Evolutionary conservation across 2,113 vertebrate genomes (phyloP).

Genomic region (Benitochromis conjunctus): DNA sequence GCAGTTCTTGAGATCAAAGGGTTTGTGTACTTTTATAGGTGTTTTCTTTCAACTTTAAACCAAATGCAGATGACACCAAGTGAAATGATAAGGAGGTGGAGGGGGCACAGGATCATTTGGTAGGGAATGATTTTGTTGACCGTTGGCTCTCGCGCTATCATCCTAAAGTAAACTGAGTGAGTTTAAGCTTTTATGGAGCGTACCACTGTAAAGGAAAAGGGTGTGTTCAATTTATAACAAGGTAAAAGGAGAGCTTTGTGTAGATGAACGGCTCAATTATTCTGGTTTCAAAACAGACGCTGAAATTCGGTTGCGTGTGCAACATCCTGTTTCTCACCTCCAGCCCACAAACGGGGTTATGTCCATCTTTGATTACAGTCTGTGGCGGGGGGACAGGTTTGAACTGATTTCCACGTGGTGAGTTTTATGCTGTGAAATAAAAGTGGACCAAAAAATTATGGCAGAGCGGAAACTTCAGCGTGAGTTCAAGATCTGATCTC

Average conservation of each 20-base stretch:
- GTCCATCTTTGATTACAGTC: neutral
- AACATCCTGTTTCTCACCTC: neutral
- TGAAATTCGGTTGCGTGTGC: neutral
- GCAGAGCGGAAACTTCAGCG: neutral
- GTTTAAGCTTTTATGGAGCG: neutral
- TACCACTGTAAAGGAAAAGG: neutral
- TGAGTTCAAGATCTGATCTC: neutral
- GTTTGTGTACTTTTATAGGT: neutral
- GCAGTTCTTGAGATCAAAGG: neutral
- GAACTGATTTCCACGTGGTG: too few species aligned
- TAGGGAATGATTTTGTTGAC: neutral
- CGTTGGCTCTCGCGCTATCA: neutral
- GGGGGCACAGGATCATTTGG: neutral
- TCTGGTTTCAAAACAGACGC: neutral
- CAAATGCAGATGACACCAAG: rapidly evolving
- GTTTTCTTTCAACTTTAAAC: neutral
- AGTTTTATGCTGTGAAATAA: neutral
- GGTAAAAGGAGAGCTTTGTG: neutral
- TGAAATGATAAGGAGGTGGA: neutral
- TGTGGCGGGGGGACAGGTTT: too few species aligned
- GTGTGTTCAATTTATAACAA: neutral
- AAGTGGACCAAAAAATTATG: neutral
- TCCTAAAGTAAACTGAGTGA: neutral
- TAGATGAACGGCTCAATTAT: neutral
- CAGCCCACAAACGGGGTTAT: neutral